phyloP scores from a whole-genome alignment of 2,113 vertebrate genomes.

The Uria aalge region DNA sequence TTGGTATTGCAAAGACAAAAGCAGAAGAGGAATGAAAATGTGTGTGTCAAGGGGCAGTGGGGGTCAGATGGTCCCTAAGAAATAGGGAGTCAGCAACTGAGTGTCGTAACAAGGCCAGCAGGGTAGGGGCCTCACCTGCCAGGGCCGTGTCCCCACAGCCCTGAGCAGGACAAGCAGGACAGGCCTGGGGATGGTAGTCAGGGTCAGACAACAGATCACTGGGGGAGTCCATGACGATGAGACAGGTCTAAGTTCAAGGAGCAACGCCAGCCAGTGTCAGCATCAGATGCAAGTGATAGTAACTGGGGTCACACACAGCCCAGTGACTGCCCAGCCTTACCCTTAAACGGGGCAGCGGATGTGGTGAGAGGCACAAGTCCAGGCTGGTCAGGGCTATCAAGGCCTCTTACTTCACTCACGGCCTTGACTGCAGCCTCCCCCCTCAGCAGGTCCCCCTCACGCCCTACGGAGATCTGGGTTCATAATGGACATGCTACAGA shows the following conservation, averaged over 20 bases:
- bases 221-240: neutral
- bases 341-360: rapidly evolving
- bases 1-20: neutral
- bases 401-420: neutral
- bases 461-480: neutral
- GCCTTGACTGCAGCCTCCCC: neutral
- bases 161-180: rapidly evolving
- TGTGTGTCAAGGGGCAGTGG: neutral
- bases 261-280: neutral
- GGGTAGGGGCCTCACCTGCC: neutral
- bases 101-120: neutral
- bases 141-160: neutral
- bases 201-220: neutral
- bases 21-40: neutral
- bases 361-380: neutral
- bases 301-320: neutral
- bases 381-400: neutral
- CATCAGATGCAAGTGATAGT: neutral
- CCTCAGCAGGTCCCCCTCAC: neutral
- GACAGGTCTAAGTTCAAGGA: neutral
- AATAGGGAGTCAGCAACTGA: neutral
- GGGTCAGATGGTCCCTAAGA: neutral
- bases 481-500: neutral
- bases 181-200: neutral
- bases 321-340: neutral